These are phyloP conservation scores for Alviniconcha marisindica DNA, from an alignment of 1,140 invertebrate genomes.

Conservation along the genomic window DNA sequence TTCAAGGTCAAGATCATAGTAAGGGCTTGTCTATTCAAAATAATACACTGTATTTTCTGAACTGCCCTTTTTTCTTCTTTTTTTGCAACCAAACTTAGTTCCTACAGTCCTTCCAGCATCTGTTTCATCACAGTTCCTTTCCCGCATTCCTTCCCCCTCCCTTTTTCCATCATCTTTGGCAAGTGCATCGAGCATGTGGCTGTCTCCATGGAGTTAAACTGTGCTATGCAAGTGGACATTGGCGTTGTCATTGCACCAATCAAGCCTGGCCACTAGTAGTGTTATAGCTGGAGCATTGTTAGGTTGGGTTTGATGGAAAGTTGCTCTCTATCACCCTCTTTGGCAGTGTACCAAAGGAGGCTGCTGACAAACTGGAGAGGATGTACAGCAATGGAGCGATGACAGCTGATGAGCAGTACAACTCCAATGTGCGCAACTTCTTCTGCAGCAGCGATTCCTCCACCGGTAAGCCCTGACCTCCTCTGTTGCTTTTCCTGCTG, in stretches of 20 bases:
- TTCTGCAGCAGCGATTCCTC: slow-evolving; percentile 70
- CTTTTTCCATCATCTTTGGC: no score
- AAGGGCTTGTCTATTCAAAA: no score
- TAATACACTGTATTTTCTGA: no score
- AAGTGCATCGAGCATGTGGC: no score
- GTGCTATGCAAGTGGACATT: no score
- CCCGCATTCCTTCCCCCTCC: no score
- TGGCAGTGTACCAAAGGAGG: slow-evolving; percentile 48
- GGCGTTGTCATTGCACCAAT: background rate
- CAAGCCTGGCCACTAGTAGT: background rate
- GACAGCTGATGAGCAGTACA: slow-evolving; percentile 56
- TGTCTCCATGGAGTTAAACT: no score
- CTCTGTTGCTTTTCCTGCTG: background rate
- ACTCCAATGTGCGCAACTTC: slow-evolving; percentile 65
- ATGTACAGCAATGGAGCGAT: slow-evolving; percentile 38
- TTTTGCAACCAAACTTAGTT: no score
- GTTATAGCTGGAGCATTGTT: background rate
- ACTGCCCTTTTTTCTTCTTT: no score
- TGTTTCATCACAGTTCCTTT: no score
- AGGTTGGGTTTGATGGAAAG: background rate
- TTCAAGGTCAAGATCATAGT: no score
- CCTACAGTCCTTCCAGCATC: no score
- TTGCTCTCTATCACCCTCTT: background rate
- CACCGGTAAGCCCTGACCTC: slow-evolving; percentile 48
- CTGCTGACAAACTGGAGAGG: slow-evolving; percentile 43